Conservation (phyloP, 2,888 invertebrate genomes). For the Nemurella pictetii region DNA sequence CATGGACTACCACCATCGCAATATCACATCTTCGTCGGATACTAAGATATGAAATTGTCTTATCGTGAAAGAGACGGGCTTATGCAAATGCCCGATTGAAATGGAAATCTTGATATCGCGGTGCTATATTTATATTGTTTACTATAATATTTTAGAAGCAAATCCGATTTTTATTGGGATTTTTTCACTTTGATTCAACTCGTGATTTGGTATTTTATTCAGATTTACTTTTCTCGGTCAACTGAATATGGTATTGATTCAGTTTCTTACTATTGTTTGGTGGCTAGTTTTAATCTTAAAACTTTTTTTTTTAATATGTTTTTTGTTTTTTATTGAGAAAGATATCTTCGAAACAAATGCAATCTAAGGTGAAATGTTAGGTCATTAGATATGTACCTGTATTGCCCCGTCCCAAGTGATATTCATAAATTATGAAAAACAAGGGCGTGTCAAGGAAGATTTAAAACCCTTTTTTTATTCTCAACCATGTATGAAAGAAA, state of each 20-base stretch:
- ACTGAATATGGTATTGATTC: too few species aligned
- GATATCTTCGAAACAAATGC: too few species aligned
- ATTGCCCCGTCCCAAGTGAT: background rate
- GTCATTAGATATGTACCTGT: background rate
- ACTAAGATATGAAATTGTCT: background rate
- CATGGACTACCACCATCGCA: background rate
- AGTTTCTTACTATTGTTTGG: too few species aligned
- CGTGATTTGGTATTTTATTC: too few species aligned
- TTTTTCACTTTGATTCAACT: too few species aligned
- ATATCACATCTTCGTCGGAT: too few species aligned
- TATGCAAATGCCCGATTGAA: background rate
- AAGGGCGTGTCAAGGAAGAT: background rate
- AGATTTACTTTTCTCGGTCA: too few species aligned
- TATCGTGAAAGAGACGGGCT: background rate
- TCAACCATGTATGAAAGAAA: background rate
- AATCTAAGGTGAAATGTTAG: too few species aligned
- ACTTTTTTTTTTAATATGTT: too few species aligned
- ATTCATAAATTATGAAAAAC: background rate
- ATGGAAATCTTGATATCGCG: background rate
- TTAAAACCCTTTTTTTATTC: background rate
- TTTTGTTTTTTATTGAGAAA: too few species aligned
- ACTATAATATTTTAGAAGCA: background rate
- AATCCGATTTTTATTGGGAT: background rate
- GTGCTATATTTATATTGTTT: background rate
- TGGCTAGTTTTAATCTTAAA: too few species aligned